Percentiles rank a stretch among this genome's conserved stretches.
These are phyloP conservation scores for Heliconius eleuchia DNA, from an alignment of 1,140 invertebrate species.

Conservation along the genomic window DNA sequence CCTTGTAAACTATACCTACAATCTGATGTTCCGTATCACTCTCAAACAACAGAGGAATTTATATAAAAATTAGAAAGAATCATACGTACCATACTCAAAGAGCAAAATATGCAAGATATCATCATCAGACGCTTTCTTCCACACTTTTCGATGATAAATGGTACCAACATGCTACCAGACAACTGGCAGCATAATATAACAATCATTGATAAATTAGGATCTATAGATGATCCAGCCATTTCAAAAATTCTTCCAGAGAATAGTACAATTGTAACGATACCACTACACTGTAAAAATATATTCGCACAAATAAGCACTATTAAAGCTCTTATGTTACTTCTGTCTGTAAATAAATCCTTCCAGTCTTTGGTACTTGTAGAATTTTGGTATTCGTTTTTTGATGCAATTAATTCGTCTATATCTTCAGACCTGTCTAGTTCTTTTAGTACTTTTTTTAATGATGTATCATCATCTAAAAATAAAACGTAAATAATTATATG, in stretches of 20 bases:
- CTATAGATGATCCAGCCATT: constrained; percentile 48
- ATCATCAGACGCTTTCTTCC: constrained; percentile 79
- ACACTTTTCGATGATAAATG: constrained; percentile 77
- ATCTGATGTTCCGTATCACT: no score
- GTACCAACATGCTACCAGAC: constrained; percentile 53
- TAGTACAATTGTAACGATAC: constrained; percentile 77
- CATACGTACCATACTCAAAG: constrained; percentile 48
- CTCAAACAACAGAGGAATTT: background rate
- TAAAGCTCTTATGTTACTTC: constrained; percentile 46
- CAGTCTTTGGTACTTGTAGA: constrained; percentile 37
- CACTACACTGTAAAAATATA: constrained; percentile 64
- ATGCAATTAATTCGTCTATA: constrained; percentile 33
- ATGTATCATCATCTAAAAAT: constrained; percentile 32
- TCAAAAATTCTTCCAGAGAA: constrained; percentile 78
- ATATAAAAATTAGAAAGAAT: background rate
- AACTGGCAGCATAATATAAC: constrained; percentile 74
- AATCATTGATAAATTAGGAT: constrained; percentile 47
- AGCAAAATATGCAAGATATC: constrained; percentile 52
- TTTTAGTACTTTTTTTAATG: constrained; percentile 22
- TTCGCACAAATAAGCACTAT: constrained; percentile 41
- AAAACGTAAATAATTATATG: background rate
- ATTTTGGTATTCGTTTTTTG: constrained; percentile 32
- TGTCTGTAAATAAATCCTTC: constrained; percentile 41
- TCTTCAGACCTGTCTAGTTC: constrained; percentile 41
- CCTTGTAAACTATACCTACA: no score